phyloP scores from a whole-genome alignment of 2,888 invertebrate species.

The Scotopteryx bipunctaria region DNA sequence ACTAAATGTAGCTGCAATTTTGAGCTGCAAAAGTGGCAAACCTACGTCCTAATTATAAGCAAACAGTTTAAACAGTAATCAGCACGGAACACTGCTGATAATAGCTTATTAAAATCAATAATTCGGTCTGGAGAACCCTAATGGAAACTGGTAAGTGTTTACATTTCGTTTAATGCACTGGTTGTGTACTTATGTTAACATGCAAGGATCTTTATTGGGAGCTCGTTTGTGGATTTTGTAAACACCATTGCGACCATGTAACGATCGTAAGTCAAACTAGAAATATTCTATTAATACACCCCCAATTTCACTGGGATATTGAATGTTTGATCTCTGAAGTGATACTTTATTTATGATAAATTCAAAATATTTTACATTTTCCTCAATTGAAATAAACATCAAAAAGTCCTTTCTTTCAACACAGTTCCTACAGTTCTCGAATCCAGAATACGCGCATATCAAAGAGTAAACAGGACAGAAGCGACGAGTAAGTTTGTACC shows the following conservation, averaged over 20 bases:
- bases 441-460: slow-evolving; percentile 9
- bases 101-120: too few relatives aligned
- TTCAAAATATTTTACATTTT: background rate
- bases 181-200: too few relatives aligned
- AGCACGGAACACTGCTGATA: slow-evolving; percentile 14
- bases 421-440: slow-evolving; percentile 1
- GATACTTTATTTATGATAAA: slow-evolving; percentile 9
- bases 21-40: slow-evolving; percentile 4
- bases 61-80: slow-evolving; percentile 26
- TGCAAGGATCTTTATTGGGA: too few relatives aligned
- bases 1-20: slow-evolving; percentile 12
- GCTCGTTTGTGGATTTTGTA: too few relatives aligned
- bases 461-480: slow-evolving; percentile 24
- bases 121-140: too few relatives aligned
- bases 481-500: slow-evolving; percentile 13
- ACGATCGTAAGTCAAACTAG: too few relatives aligned
- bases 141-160: too few relatives aligned
- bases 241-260: too few relatives aligned
- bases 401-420: slow-evolving; percentile 13
- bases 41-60: slow-evolving; percentile 23
- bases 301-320: slow-evolving; percentile 1
- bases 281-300: background rate
- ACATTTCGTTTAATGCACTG: too few relatives aligned
- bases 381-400: slow-evolving; percentile 5
- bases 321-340: slow-evolving; percentile 1